A percentile compares a stretch with the other conserved stretches of the same genome.
These are phyloP conservation scores for Phylloscopus trochilus DNA, from an alignment of 2,113 vertebrate genomes.

Conservation along the genomic window DNA sequence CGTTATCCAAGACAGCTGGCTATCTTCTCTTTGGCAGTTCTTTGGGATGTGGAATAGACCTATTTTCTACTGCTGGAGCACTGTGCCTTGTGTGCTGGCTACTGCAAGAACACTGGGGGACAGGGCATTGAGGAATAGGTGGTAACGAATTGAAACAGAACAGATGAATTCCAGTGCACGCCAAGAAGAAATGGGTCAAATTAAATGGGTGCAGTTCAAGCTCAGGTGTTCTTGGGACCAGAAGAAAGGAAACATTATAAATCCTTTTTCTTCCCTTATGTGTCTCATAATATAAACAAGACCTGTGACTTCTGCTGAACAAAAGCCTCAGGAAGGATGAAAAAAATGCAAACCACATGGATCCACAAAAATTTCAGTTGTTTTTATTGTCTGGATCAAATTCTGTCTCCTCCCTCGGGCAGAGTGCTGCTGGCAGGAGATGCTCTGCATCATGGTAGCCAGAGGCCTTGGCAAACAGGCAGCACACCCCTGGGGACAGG, in stretches of 20 bases:
- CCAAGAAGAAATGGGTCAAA: background rate
- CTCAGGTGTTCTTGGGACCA: background rate
- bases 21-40: conserved; percentile 29
- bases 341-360: background rate
- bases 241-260: background rate
- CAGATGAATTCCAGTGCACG: background rate
- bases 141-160: background rate
- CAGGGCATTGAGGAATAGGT: background rate
- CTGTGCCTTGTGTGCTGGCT: background rate
- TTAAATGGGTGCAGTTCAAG: background rate
- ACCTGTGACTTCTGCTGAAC: background rate
- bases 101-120: background rate
- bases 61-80: background rate
- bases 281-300: background rate
- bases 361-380: background rate
- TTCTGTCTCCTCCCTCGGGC: background rate
- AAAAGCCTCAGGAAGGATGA: background rate
- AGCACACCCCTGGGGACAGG: background rate
- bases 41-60: background rate
- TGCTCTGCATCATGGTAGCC: background rate
- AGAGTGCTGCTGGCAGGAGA: background rate
- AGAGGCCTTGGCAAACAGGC: background rate
- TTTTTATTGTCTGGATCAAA: background rate
- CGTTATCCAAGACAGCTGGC: background rate
- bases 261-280: background rate